A percentile compares a stretch with the other conserved stretches of the same genome.
These are phyloP conservation scores for Euura saliciscinereae DNA, from an alignment of 1,140 invertebrate genomes.

Conservation along the genomic window DNA sequence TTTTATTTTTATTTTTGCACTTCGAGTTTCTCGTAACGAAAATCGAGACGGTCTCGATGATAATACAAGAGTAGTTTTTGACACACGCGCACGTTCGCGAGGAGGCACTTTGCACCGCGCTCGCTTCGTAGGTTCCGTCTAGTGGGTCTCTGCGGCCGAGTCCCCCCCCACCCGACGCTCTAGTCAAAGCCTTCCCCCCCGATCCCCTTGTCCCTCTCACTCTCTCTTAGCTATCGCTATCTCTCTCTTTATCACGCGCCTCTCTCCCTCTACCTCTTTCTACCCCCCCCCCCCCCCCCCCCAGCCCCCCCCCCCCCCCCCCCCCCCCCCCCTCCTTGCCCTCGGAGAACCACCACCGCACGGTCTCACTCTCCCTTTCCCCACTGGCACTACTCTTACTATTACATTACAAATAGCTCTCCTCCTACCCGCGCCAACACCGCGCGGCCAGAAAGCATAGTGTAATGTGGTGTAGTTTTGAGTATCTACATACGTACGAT, in stretches of 20 bases:
- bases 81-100: not conserved
- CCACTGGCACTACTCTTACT: conserved; percentile 36
- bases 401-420: conserved; percentile 55
- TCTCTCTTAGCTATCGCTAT: conserved; percentile 20
- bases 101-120: conserved; percentile 15
- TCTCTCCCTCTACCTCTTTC: conserved; percentile 31
- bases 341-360: not conserved
- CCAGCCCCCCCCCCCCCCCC: conserved; percentile 27
- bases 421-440: conserved; percentile 27
- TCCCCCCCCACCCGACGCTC: conserved; percentile 23
- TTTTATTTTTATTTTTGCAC: not conserved
- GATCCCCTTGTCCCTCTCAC: conserved; percentile 8
- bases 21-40: not conserved
- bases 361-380: conserved; percentile 22
- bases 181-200: conserved; percentile 25
- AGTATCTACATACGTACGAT: not conserved
- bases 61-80: not conserved
- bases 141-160: conserved; percentile 27
- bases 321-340: conserved; percentile 28
- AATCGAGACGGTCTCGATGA: too few species aligned
- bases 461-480: not conserved
- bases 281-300: conserved; percentile 26
- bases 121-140: conserved; percentile 26
- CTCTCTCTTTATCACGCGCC: conserved; percentile 25
- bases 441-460: not conserved